Conservation (phyloP, 2,797 vertebrate genomes). For the Labroides dimidiatus region DNA sequence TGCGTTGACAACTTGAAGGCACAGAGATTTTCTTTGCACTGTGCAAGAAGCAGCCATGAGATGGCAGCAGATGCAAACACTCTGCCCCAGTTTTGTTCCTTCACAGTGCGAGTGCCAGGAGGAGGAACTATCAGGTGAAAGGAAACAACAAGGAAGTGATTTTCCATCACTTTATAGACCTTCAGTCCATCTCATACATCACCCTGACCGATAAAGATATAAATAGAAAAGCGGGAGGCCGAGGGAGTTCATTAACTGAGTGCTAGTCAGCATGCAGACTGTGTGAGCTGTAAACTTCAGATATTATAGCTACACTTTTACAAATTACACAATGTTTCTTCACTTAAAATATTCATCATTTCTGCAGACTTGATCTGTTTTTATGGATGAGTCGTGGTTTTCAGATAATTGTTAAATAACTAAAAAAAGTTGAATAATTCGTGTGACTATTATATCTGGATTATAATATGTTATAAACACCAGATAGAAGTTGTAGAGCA, state of each 20-base stretch:
- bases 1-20: no score
- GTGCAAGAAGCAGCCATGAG: slow-evolving; percentile 62
- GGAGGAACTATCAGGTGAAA: background rate
- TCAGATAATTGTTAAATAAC: no score
- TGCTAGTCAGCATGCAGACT: slow-evolving; percentile 11
- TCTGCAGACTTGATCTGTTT: background rate
- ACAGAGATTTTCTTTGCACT: background rate
- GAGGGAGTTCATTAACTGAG: slow-evolving; percentile 28
- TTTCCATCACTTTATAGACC: background rate
- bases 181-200: slow-evolving; percentile 3
- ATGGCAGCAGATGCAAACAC: slow-evolving; percentile 74
- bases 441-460: no score
- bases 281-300: slow-evolving; percentile 9
- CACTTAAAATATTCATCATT: background rate
- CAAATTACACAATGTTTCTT: slow-evolving; percentile 21
- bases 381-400: no score
- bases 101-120: background rate
- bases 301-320: slow-evolving; percentile 23
- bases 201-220: slow-evolving; percentile 15
- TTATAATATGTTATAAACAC: no score
- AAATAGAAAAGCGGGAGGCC: slow-evolving; percentile 5
- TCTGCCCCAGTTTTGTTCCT: background rate
- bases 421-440: no score
- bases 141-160: background rate
- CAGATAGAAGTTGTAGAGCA: no score